Percentiles rank a stretch among this genome's conserved stretches.
Evolutionary conservation across 2,888 invertebrate species (phyloP).

Genomic region (Hirtodrosophila confusa): DNA sequence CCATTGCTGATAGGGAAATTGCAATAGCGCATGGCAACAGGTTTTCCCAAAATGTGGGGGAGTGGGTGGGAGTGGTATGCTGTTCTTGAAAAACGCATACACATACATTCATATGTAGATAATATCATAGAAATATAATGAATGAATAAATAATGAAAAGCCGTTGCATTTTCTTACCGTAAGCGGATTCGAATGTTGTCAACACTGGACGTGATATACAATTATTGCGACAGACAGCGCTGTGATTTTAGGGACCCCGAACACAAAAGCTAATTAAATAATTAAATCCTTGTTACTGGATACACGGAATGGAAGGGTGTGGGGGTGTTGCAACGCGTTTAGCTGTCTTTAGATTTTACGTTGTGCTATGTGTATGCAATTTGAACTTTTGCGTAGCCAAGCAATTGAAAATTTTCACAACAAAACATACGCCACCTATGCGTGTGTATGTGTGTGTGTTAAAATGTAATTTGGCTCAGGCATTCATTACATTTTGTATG

Average conservation of each 20-base stretch:
- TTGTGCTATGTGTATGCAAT: conserved; percentile 42
- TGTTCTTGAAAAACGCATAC: too few relatives aligned
- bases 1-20: too few relatives aligned
- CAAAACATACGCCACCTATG: conserved; percentile 24
- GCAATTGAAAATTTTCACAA: conserved; percentile 66
- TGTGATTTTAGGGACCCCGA: conserved; percentile 22
- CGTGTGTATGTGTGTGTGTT: conserved; percentile 3
- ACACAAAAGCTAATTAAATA: conserved; percentile 56
- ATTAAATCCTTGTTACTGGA: conserved; percentile 33
- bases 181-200: background rate
- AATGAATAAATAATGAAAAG: too few relatives aligned
- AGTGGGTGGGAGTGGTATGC: too few relatives aligned
- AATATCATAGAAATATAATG: too few relatives aligned
- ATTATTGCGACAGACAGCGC: conserved; percentile 10
- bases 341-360: too few relatives aligned
- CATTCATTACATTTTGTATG: conserved; percentile 68
- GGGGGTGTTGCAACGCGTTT: too few relatives aligned
- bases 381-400: conserved; percentile 53
- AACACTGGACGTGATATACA: conserved; percentile 4
- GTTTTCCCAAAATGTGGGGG: too few relatives aligned
- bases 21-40: too few relatives aligned
- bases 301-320: too few relatives aligned
- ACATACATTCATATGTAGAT: too few relatives aligned
- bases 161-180: too few relatives aligned
- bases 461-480: conserved; percentile 46